phyloP scores from a whole-genome alignment of 2,113 vertebrate genomes.

The Uria aalge region DNA sequence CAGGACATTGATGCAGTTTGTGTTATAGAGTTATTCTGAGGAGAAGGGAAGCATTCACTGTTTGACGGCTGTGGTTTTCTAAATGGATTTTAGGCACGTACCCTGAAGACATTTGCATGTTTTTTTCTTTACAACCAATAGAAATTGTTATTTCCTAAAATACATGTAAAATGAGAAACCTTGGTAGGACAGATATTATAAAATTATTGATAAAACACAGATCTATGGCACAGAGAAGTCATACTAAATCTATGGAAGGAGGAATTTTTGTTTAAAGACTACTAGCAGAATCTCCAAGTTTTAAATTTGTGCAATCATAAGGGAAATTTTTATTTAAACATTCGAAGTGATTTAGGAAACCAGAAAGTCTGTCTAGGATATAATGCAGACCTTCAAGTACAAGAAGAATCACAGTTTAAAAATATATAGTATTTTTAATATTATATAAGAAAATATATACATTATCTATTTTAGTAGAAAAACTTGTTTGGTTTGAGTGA shows the following conservation, averaged over 20 bases:
- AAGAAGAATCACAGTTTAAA: not conserved
- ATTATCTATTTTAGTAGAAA: not conserved
- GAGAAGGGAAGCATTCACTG: fast-evolving
- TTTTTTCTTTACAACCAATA: not conserved
- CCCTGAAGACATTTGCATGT: fast-evolving
- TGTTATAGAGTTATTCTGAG: not conserved
- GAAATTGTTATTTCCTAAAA: not conserved
- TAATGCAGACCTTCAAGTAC: not conserved
- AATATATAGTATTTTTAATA: not conserved
- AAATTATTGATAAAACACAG: not conserved
- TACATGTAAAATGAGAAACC: not conserved
- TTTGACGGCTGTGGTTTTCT: not conserved
- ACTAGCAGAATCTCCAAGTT: not conserved
- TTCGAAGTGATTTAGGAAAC: not conserved
- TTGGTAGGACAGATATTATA: fast-evolving
- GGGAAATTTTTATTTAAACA: not conserved
- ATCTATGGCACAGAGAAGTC: not conserved
- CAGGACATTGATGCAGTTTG: not conserved
- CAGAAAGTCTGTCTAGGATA: not conserved
- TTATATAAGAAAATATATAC: not conserved
- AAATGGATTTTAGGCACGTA: not conserved
- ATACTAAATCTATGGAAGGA: not conserved
- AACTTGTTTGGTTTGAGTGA: not conserved
- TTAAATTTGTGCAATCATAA: not conserved
- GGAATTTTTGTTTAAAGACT: not conserved